Evolutionary conservation across 2,888 invertebrate genomes (phyloP).

Genomic region (Brachynemurus nebulosus): DNA sequence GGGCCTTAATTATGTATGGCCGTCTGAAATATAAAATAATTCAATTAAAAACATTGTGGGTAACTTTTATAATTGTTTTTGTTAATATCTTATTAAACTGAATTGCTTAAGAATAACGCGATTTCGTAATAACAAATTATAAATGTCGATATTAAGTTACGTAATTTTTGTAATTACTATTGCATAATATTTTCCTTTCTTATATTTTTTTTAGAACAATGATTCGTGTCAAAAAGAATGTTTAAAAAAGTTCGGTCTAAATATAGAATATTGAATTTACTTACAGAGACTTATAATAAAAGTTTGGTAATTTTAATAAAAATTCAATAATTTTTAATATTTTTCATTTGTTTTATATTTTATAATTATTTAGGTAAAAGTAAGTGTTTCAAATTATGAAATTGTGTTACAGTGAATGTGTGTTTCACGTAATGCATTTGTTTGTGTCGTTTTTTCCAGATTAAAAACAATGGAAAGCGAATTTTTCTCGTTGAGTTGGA

Average conservation of each 20-base stretch:
- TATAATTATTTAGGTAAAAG: not conserved
- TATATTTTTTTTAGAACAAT: not conserved
- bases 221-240: not conserved
- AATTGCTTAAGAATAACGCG: no score
- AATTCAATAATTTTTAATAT: not conserved
- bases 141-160: not conserved
- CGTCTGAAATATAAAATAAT: no score
- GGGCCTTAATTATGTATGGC: no score
- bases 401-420: no score
- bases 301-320: not conserved
- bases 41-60: no score
- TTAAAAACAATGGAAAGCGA: slow-evolving; percentile 39
- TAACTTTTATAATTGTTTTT: no score
- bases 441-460: no score
- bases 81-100: no score
- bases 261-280: not conserved
- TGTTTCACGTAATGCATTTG: no score
- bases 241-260: not conserved
- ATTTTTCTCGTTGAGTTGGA: slow-evolving; percentile 58
- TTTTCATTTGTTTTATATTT: not conserved
- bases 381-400: no score
- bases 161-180: not conserved
- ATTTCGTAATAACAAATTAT: not conserved
- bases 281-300: not conserved
- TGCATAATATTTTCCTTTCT: not conserved